A percentile compares a stretch with the other conserved stretches of the same genome.
Conservation (phyloP, 2,888 invertebrate genomes). For the Tenthredo distinguenda region DNA sequence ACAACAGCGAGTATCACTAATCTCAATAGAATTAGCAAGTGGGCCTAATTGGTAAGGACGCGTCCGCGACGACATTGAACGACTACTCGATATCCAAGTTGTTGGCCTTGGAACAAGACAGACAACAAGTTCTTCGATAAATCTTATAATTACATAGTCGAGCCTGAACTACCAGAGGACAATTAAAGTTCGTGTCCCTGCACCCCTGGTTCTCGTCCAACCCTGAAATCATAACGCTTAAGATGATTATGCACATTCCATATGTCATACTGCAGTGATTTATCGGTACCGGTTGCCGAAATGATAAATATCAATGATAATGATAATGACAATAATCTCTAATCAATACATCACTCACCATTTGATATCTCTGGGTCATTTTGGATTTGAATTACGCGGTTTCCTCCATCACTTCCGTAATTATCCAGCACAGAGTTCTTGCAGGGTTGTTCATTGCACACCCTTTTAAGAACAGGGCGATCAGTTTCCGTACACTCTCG, state of each 20-base stretch:
- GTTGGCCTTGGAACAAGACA: slow-evolving; percentile 80
- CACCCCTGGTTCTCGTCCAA: slow-evolving; percentile 78
- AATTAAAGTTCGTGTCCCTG: slow-evolving; percentile 87
- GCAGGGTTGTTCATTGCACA: slow-evolving; percentile 78
- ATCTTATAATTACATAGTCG: slow-evolving; percentile 91
- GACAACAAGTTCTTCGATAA: slow-evolving; percentile 90
- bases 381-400: slow-evolving; percentile 62
- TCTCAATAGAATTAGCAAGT: background rate
- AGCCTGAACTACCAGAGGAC: slow-evolving; percentile 90
- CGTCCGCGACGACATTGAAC: background rate
- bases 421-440: slow-evolving; percentile 50
- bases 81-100: slow-evolving; percentile 61
- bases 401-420: slow-evolving; percentile 58
- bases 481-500: slow-evolving; percentile 79
- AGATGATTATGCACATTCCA: background rate
- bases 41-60: background rate
- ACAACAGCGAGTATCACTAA: background rate
- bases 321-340: background rate
- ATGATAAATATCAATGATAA: background rate
- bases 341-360: slow-evolving; percentile 47
- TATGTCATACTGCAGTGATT: background rate
- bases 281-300: background rate
- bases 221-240: slow-evolving; percentile 72
- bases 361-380: slow-evolving; percentile 62
- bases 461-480: slow-evolving; percentile 78